Conservation (phyloP, 1,140 invertebrate species). For the Nasonia giraulti region DNA sequence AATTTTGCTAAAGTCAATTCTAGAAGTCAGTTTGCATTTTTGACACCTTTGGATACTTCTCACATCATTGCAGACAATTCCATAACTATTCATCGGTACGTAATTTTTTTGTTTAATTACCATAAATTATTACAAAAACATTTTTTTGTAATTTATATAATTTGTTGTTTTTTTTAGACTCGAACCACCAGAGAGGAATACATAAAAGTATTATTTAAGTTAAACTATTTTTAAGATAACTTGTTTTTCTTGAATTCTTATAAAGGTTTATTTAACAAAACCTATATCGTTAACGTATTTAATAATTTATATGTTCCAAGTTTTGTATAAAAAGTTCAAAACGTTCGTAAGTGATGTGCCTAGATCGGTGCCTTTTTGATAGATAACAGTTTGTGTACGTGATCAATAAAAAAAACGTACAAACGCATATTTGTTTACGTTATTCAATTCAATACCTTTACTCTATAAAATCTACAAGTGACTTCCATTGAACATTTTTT, state of each 20-base stretch:
- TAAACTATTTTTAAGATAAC: conserved; percentile 13
- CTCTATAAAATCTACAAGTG: too few species aligned
- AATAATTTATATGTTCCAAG: conserved; percentile 43
- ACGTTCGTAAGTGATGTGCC: conserved; percentile 27
- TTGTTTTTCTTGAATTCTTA: conserved; percentile 11
- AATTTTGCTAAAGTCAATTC: conserved; percentile 78
- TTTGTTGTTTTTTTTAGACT: conserved; percentile 37
- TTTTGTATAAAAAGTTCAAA: conserved; percentile 10
- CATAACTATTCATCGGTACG: conserved; percentile 76
- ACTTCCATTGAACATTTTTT: too few species aligned
- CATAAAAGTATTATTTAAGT: conserved; percentile 20
- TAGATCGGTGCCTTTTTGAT: conserved; percentile 39
- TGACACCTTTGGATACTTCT: conserved; percentile 85
- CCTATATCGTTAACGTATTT: conserved; percentile 27
- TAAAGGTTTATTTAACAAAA: conserved; percentile 32
- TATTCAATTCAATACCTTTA: background rate
- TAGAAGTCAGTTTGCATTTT: conserved; percentile 83
- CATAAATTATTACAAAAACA: background rate
- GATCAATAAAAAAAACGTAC: conserved; percentile 17
- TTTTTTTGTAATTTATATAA: background rate
- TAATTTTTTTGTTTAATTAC: conserved; percentile 2
- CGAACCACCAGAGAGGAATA: conserved; percentile 41
- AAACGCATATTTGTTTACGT: background rate
- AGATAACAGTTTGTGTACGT: conserved; percentile 4
- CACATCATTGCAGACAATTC: conserved; percentile 72